Conservation (phyloP, 2,797 vertebrate species). For the Cynodonichthys magdalenae region DNA sequence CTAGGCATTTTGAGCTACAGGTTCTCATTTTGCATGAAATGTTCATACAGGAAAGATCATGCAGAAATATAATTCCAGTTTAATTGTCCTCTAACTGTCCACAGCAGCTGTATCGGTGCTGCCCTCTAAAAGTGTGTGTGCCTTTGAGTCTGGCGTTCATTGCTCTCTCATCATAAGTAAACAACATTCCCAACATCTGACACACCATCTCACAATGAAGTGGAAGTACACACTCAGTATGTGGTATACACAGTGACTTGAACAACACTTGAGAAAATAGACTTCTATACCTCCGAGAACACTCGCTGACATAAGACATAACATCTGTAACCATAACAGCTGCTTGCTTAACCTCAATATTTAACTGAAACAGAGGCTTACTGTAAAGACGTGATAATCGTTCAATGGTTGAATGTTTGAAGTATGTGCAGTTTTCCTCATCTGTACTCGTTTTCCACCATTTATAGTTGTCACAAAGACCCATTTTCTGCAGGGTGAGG, state of each 20-base stretch:
- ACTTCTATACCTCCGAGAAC: not conserved
- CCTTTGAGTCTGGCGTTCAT: slow-evolving; percentile 42
- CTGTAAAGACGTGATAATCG: not conserved
- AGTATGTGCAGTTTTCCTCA: not conserved
- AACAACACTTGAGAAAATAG: not conserved
- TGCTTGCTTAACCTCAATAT: not conserved
- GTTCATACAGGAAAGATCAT: no score
- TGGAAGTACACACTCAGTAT: slow-evolving; percentile 1
- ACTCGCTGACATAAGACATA: not conserved
- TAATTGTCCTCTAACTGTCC: not conserved
- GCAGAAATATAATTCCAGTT: no score
- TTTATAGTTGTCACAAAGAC: not conserved
- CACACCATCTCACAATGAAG: slow-evolving; percentile 51
- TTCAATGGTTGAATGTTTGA: no score
- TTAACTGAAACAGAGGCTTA: not conserved
- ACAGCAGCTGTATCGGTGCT: not conserved
- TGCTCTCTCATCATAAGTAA: slow-evolving; percentile 66
- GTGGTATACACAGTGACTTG: not conserved
- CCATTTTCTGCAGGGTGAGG: not conserved
- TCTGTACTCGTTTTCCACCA: not conserved
- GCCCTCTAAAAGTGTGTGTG: slow-evolving; percentile 6
- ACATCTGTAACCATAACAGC: not conserved
- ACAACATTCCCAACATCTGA: slow-evolving; percentile 74
- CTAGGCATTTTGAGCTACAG: no score
- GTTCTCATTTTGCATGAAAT: no score